Evolutionary conservation across 2,113 vertebrate species (phyloP), one percentile per base, ranked within the genome.

Genomic region (Larimichthys crocea): DNA sequence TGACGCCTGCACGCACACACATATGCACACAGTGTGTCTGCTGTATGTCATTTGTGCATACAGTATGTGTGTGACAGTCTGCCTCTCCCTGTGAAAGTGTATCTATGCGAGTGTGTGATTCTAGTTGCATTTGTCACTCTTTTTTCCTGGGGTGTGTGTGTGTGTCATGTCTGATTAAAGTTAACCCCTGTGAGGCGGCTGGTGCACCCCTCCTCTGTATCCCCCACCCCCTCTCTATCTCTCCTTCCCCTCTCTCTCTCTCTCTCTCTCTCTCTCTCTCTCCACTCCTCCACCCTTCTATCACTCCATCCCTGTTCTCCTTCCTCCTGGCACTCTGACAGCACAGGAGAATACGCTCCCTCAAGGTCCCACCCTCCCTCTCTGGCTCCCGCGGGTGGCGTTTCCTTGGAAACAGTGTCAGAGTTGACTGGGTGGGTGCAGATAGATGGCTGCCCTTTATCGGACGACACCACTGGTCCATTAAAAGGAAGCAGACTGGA

Each of bases 401-500:
- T 96, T 95, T 95, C 95, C 94, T 88, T 95, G 95, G 95, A 92
- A 95, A 96, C 94, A 89, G 92, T 95, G 94, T 95, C 94, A 95
- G 94, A 94, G 94, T 95, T 95, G 95, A 96, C 94, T 93, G 89
- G 89, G 94, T 86, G 92, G 90, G 88, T 92, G 93, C 94, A 94
- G 94, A 96, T 95, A 92, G 94, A 95, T 95, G 89, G 90, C 92
- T 93, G 94, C 91, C 94, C 94, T 95, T 95, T 95, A 95, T 95
- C 91, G 85, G 94, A 93, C 94, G 91, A 92, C 92, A 94, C 89
- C 93, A 95, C 90, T 89, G 87, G 90, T 82, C 91, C 92, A 91
- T 92, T 93, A 91, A 91, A 92, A 72, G 78, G 78, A 88, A 81
- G 75, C 85, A 87, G 76, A 74, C 84, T 86, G 89, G 87, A 88